Evolutionary conservation across 2,113 vertebrate species (phyloP).

Genomic region (Entosphenus tridentatus): DNA sequence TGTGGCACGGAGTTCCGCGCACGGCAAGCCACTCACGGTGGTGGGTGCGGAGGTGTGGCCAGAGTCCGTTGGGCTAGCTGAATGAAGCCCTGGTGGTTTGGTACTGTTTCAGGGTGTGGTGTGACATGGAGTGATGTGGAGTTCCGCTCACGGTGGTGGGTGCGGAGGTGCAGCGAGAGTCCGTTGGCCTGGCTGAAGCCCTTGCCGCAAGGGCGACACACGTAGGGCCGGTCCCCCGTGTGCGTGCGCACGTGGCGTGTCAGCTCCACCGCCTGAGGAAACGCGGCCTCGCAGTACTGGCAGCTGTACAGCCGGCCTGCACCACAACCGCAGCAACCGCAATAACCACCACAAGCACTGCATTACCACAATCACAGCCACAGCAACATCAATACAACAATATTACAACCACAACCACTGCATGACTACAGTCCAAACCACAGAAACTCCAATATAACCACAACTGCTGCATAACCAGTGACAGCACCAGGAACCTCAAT

Average conservation of each 20-base stretch:
- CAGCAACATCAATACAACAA: too few relatives aligned
- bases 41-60: constrained; percentile 47
- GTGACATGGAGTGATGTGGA: too few relatives aligned
- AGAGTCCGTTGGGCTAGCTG: constrained; percentile 54
- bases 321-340: too few relatives aligned
- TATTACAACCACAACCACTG: too few relatives aligned
- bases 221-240: constrained; percentile 52
- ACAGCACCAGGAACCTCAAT: too few relatives aligned
- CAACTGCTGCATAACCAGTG: too few relatives aligned
- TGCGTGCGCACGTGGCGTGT: constrained; percentile 49
- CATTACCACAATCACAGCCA: too few relatives aligned
- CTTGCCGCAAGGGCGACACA: constrained; percentile 58
- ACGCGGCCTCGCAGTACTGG: constrained; percentile 51
- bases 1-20: too few relatives aligned
- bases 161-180: constrained; percentile 52
- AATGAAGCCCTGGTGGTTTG: constrained; percentile 16
- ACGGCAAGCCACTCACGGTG: constrained; percentile 32
- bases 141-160: constrained; percentile 42
- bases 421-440: too few relatives aligned
- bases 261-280: constrained; percentile 61
- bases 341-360: too few relatives aligned
- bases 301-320: constrained; percentile 63
- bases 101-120: too few relatives aligned
- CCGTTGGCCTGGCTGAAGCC: constrained; percentile 62
- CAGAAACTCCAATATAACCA: too few relatives aligned